phyloP scores from a whole-genome alignment of 1,140 invertebrate species.

The Drosophila ohnishii region DNA sequence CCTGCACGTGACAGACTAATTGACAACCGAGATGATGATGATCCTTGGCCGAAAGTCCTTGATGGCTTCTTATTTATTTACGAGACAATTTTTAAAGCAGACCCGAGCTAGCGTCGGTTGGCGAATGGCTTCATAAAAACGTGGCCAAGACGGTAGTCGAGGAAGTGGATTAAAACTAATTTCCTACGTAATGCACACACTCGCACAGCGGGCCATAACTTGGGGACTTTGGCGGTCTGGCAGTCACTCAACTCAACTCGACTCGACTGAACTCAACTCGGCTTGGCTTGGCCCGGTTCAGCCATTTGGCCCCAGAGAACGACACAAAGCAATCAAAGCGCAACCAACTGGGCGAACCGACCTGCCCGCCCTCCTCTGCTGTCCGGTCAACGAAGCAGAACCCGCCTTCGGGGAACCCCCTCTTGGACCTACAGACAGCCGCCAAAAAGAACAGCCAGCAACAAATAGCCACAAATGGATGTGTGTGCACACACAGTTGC shows the following conservation, averaged over 20 bases:
- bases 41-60: constrained; percentile 34
- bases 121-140: constrained; percentile 46
- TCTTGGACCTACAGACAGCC: constrained; percentile 44
- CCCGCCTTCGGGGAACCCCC: constrained; percentile 25
- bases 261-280: constrained; percentile 22
- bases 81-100: constrained; percentile 64
- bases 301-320: constrained; percentile 61
- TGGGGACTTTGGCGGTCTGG: constrained; percentile 24
- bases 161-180: constrained; percentile 79
- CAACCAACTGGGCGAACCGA: constrained; percentile 62
- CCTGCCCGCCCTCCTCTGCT: constrained; percentile 26
- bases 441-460: constrained; percentile 48
- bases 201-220: constrained; percentile 10
- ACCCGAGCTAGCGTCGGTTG: constrained; percentile 5
- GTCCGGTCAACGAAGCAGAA: constrained; percentile 66
- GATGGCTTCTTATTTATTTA: constrained; percentile 72
- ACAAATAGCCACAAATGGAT: constrained; percentile 69
- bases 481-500: constrained; percentile 38
- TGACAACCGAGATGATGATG: constrained; percentile 37
- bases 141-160: constrained; percentile 27
- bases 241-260: constrained; percentile 50
- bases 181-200: constrained; percentile 65
- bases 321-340: constrained; percentile 76
- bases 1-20: constrained; percentile 57
- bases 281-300: constrained; percentile 22